phyloP scores from a whole-genome alignment of 2,888 invertebrate genomes.

The Epirrhoe tristata region DNA sequence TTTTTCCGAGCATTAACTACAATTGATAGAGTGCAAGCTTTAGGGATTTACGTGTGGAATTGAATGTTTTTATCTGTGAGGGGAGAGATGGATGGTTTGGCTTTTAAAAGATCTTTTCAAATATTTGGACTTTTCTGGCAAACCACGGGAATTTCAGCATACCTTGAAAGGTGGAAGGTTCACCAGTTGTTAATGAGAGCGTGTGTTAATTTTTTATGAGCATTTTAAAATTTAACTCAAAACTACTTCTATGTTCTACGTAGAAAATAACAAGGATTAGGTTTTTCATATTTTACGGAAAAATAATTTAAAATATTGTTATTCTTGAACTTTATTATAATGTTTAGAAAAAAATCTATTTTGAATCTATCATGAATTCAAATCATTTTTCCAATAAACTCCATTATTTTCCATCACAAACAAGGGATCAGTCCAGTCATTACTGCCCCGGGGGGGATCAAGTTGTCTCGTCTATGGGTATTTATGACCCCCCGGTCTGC shows the following conservation, averaged over 20 bases:
- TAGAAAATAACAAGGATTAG: too few relatives aligned
- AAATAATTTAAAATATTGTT: too few relatives aligned
- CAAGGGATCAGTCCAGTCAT: slow-evolving; percentile 56
- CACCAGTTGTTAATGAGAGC: too few relatives aligned
- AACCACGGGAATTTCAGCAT: too few relatives aligned
- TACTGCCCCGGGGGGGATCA: slow-evolving; percentile 48
- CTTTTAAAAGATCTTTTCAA: slow-evolving; percentile 4
- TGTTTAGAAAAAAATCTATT: too few relatives aligned
- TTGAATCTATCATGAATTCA: too few relatives aligned
- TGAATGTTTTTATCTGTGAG: slow-evolving; percentile 51
- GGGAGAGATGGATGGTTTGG: slow-evolving; percentile 33
- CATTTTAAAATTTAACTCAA: too few relatives aligned
- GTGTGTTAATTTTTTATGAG: too few relatives aligned
- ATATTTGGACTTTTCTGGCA: neutral
- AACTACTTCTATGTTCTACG: too few relatives aligned
- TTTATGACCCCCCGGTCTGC: slow-evolving; percentile 49
- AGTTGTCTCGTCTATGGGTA: slow-evolving; percentile 53
- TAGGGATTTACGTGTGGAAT: slow-evolving; percentile 49
- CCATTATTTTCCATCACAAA: slow-evolving; percentile 42
- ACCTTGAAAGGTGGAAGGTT: too few relatives aligned
- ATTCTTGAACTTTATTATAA: too few relatives aligned
- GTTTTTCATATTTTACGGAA: too few relatives aligned
- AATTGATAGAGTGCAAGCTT: slow-evolving; percentile 54
- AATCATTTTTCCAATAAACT: neutral
- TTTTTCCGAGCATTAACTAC: slow-evolving; percentile 47